These are phyloP conservation scores for Gnathonemus echidnorhynchus DNA, from an alignment of 2,113 vertebrate species.

Conservation along the genomic window DNA sequence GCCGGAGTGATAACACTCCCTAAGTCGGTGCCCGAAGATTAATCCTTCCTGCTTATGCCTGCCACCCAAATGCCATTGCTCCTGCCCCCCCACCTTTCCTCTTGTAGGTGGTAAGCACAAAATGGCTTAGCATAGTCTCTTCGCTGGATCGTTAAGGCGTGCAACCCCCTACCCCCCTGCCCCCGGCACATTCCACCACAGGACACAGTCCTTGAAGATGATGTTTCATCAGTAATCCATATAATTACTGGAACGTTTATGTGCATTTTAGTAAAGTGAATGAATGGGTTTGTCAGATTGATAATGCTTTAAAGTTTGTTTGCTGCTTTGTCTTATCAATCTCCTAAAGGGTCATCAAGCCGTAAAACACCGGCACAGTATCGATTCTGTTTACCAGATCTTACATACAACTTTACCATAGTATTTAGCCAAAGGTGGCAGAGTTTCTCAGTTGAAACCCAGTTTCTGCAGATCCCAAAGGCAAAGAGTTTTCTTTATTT, in stretches of 20 bases:
- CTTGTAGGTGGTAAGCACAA: neutral
- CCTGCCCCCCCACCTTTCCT: neutral
- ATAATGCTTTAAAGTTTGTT: neutral
- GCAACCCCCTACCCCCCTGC: neutral
- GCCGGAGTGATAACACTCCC: neutral
- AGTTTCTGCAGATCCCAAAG: neutral
- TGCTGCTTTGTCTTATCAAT: neutral
- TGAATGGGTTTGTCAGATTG: neutral
- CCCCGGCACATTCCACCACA: neutral
- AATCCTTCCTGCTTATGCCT: neutral
- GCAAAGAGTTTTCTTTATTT: neutral
- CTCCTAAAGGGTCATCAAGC: neutral
- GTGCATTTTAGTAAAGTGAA: neutral
- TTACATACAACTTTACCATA: neutral
- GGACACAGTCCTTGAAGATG: neutral
- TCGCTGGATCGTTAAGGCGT: neutral
- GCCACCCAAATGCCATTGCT: neutral
- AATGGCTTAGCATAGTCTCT: neutral
- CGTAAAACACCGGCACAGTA: neutral
- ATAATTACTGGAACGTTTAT: neutral
- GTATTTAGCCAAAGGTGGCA: neutral
- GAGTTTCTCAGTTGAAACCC: neutral
- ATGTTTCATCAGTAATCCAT: neutral
- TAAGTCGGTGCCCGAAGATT: neutral
- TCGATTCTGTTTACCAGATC: neutral